Evolutionary conservation across 2,797 vertebrate species (phyloP), one percentile per base, ranked within the genome.

Genomic region (Poliocrania exsul): DNA sequence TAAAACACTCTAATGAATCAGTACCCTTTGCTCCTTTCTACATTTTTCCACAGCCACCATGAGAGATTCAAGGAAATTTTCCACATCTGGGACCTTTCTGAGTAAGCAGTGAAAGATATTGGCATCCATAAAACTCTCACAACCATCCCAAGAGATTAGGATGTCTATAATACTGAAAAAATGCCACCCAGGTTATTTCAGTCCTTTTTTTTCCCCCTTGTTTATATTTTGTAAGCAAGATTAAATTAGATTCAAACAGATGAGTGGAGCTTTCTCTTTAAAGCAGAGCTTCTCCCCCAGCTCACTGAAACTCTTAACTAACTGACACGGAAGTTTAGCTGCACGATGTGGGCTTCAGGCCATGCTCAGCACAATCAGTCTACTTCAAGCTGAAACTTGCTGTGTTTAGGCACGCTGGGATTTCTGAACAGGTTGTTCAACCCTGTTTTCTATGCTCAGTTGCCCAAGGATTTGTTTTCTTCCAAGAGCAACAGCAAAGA

Each of bases 381-480:
- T 82, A 80, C 87, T 2, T 96, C 94, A 91, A 94, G 94, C 90
- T 95, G 95, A 97, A 97, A 92, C 96, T 94, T 96, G 96, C 91
- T 82, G 73, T 91, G 93, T 92, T 97, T 89, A 93, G 93, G 92
- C 90, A 90, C 81, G 92, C 81, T 86, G 69, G 60, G 74, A 94
- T 97, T 95, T 95, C 96, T 81, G 57, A 96, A 92, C 97, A 96
- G 95, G 85, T 96, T 93, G 82, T 94, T 96, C 91, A 79, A 46
- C 85, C 79, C 70, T 92, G 64, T 96, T 96, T 97, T 96, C 92
- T 95, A 75, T 86, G 90, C 91, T 87, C 6, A 17, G 79, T 95
- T 96, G 92, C 94, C 90, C 94, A 97, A 95, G 88, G 88, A 93
- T 92, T 94, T 96, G 80, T 95, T 94, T 97, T 96, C 88, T 92